These are phyloP conservation scores for Mesembrinibis cayennensis DNA, from an alignment of 2,113 vertebrate genomes.

Conservation along the genomic window DNA sequence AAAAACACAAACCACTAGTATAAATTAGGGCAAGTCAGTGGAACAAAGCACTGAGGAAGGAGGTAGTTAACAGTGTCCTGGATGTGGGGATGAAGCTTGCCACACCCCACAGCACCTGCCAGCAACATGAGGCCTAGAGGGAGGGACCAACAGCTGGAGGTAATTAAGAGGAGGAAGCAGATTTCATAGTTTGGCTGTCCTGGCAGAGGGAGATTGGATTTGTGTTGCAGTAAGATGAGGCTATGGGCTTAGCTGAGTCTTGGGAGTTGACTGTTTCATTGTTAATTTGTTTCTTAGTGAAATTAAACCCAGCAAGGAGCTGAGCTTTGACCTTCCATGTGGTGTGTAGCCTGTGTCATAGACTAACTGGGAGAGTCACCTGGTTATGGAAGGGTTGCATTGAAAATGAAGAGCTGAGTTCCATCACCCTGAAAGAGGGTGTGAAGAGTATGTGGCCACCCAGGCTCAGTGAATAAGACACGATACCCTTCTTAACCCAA, in stretches of 20 bases:
- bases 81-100: neutral
- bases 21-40: neutral
- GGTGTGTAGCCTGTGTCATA: neutral
- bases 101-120: conserved; percentile 26
- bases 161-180: conserved; percentile 31
- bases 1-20: neutral
- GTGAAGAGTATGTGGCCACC: conserved; percentile 45
- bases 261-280: conserved; percentile 6
- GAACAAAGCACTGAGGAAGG: neutral
- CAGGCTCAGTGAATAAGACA: neutral
- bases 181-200: neutral
- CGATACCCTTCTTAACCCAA: conserved; percentile 7
- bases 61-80: neutral
- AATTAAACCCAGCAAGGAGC: neutral
- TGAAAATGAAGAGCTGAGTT: conserved; percentile 5
- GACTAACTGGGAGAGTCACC: neutral
- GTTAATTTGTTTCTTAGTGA: conserved; percentile 1
- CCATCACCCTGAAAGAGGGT: neutral
- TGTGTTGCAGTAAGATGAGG: neutral
- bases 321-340: conserved; percentile 36
- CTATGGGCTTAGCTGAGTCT: neutral
- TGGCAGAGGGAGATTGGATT: neutral
- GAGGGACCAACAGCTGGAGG: conserved; percentile 39
- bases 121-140: neutral
- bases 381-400: neutral